Percentiles rank a stretch among this genome's conserved stretches.
Conservation (phyloP, 2,113 vertebrate species). For the Labeo rohita region DNA sequence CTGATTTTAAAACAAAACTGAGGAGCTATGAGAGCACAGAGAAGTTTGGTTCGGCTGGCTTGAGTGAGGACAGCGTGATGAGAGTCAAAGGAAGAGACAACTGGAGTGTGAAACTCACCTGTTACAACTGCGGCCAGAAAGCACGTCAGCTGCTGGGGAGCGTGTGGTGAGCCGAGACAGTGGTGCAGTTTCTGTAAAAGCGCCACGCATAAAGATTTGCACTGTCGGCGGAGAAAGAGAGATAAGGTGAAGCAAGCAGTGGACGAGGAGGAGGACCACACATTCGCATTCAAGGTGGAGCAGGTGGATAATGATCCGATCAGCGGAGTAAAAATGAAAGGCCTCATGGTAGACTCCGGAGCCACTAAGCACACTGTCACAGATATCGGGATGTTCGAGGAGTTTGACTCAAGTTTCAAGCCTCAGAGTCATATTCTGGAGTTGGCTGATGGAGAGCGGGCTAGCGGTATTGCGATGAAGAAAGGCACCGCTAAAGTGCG, state of each 20-base stretch:
- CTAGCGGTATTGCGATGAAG: too few relatives aligned
- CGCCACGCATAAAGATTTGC: background rate
- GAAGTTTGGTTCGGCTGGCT: background rate
- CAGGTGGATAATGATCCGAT: background rate
- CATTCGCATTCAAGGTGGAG: background rate
- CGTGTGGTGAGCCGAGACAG: background rate
- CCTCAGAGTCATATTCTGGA: background rate
- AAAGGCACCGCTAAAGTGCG: too few relatives aligned
- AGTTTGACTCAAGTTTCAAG: background rate
- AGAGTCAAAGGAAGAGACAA: background rate
- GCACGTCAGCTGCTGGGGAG: background rate
- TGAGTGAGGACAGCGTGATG: slow-evolving; percentile 11
- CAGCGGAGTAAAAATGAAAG: background rate
- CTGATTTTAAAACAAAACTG: slow-evolving; percentile 34
- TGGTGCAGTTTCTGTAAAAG: background rate
- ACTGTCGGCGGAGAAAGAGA: background rate
- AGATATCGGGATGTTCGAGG: background rate
- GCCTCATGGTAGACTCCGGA: background rate
- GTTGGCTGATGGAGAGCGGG: background rate
- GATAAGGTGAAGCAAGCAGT: background rate
- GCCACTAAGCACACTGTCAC: background rate
- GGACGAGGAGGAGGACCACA: background rate
- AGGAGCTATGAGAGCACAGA: slow-evolving; percentile 28
- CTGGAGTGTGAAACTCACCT: background rate
- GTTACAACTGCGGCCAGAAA: slow-evolving; percentile 22